Conservation (phyloP, 2,888 invertebrate species). For the Digitonthophagus gazella region DNA sequence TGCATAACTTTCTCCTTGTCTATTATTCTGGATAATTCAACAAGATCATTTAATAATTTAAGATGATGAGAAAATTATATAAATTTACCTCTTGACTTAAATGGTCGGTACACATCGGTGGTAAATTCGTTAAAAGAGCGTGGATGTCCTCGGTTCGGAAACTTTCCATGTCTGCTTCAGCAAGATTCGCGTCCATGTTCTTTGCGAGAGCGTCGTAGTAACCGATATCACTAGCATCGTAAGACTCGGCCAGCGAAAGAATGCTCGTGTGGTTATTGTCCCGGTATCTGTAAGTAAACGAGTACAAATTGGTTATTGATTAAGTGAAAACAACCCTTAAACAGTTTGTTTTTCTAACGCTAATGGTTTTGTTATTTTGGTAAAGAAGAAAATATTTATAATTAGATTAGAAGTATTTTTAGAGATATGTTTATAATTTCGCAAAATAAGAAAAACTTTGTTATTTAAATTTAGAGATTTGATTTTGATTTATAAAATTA, state of each 20-base stretch:
- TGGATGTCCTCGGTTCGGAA: conserved; percentile 90
- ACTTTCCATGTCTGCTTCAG: conserved; percentile 94
- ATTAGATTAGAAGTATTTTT: background rate
- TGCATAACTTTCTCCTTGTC: conserved; percentile 79
- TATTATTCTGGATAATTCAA: conserved; percentile 64
- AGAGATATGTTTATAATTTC: too few species aligned
- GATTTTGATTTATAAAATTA: too few species aligned
- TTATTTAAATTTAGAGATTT: too few species aligned
- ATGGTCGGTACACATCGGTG: conserved; percentile 63
- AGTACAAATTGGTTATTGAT: conserved; percentile 1
- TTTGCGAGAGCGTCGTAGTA: conserved; percentile 84
- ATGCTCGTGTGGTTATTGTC: conserved; percentile 83
- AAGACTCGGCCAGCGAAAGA: conserved; percentile 76
- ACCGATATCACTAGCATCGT: conserved; percentile 63
- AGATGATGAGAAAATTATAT: background rate
- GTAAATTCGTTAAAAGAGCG: conserved; percentile 76
- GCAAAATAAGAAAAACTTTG: too few species aligned
- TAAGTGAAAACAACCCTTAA: background rate
- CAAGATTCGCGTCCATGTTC: conserved; percentile 89
- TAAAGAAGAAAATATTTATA: background rate
- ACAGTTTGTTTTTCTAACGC: background rate
- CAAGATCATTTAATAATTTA: background rate
- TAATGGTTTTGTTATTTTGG: too few species aligned
- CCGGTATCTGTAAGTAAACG: conserved; percentile 62
- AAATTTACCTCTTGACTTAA: conserved; percentile 49